Percentiles rank a stretch among this genome's conserved stretches.
Evolutionary conservation across 2,113 vertebrate species (phyloP).

Genomic region (Helogale parvula): DNA sequence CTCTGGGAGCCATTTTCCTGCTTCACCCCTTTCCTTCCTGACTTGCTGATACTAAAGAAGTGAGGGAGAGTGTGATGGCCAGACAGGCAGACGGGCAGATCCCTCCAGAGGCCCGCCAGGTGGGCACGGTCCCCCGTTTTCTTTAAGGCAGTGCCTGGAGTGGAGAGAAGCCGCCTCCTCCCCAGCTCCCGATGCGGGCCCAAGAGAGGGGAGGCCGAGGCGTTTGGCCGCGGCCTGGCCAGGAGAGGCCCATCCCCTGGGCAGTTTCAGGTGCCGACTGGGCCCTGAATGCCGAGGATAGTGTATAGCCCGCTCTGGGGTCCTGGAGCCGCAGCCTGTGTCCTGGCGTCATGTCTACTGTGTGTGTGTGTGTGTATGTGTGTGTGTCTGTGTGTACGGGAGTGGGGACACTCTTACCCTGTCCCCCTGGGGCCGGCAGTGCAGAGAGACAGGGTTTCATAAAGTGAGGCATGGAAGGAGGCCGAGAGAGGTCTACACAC

Average conservation of each 20-base stretch:
- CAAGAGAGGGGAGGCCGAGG: neutral
- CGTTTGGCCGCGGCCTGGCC: conserved; percentile 64
- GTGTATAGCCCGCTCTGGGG: conserved; percentile 20
- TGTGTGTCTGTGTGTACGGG: neutral
- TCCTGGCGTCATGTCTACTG: conserved; percentile 11
- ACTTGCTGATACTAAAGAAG: conserved; percentile 63
- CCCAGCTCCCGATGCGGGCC: neutral
- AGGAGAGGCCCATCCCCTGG: neutral
- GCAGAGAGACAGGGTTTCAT: neutral
- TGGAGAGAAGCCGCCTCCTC: conserved; percentile 52
- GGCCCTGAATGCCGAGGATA: conserved; percentile 51
- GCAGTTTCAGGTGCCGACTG: conserved; percentile 70
- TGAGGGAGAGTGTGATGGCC: conserved; percentile 23
- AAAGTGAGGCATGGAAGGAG: neutral
- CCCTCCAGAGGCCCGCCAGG: conserved; percentile 79
- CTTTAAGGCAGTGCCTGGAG: conserved; percentile 77
- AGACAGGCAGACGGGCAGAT: conserved; percentile 7
- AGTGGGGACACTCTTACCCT: neutral
- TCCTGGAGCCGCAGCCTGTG: conserved; percentile 49
- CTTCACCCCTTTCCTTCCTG: conserved; percentile 69
- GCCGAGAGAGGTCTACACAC: neutral
- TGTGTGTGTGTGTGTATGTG: conserved; percentile 6
- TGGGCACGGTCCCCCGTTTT: conserved; percentile 72
- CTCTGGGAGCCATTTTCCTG: conserved; percentile 68
- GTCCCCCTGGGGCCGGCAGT: neutral